Base-by-base conservation (phyloP, 1,140 invertebrate species). In the Augochlora pura region DNA sequence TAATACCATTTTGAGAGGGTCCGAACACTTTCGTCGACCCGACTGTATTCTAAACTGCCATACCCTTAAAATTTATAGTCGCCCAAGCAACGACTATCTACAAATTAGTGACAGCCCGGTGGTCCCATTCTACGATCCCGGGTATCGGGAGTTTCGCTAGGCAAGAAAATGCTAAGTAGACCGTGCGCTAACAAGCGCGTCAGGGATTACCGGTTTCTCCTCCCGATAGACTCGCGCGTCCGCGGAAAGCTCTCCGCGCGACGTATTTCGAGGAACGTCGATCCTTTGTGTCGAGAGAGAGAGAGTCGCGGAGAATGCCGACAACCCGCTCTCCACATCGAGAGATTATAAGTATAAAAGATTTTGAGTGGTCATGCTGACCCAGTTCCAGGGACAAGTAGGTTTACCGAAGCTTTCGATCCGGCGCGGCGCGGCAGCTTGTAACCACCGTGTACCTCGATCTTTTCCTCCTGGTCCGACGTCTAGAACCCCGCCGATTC, bases 351-450 rank as follows among this genome's bases (percentile, higher is more conserved):
- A 42, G 75, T 71, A 64, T 49, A 77, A 77, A 77, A 63, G 75
- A 77, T 67, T 54, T 77, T 49, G 67, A 77, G 68, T 71, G 59
- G 75, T 63, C 46, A 77, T 14, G 14, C 27, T 71, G 75, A 77
- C 75, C 75, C 46, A 77, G 59, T 71, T 77, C 18, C 65, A 46
- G 16, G 14, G 46, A 71, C 67, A 77, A 77, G 75, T 77, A 63
- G 75, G 75, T 77, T 71, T 71, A 71, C 59, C 57, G 59, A 63
- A 71, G 68, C 68, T 77, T 71, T 77, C 75, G 52, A 77, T 77
- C 67, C n/a, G 7, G 32, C 32, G 25, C 16, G 7, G 16, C 57
- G 6, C 57, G 6, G 25, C 18, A 10, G 18, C 57, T 63, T 42
- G 57, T 70, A 62, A 46, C 74, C 54, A 57, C 21, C 54, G 18